phyloP scores from a whole-genome alignment of 2,888 invertebrate genomes.

The Galerucella pusilla region DNA sequence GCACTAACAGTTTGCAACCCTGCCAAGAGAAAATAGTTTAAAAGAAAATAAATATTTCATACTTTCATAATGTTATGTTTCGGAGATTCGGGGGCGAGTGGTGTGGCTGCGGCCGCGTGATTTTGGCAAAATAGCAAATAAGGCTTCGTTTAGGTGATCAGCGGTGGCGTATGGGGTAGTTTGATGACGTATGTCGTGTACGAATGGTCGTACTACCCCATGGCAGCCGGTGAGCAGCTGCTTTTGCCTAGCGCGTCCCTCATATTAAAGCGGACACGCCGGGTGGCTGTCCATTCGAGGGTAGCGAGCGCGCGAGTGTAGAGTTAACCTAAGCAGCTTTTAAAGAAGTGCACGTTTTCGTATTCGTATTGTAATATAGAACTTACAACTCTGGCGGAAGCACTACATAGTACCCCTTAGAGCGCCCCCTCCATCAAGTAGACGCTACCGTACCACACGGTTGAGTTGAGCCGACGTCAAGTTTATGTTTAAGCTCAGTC shows the following conservation, averaged over 20 bases:
- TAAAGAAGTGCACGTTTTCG: constrained; percentile 43
- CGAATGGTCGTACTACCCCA: constrained; percentile 50
- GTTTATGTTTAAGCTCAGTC: constrained; percentile 55
- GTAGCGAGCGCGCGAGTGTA: constrained; percentile 58
- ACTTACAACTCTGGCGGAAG: constrained; percentile 56
- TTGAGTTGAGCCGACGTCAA: constrained; percentile 52
- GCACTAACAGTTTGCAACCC: neutral
- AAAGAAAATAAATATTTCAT: neutral
- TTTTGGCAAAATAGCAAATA: constrained; percentile 36
- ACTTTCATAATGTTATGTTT: neutral
- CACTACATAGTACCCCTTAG: constrained; percentile 61
- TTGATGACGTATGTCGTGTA: constrained; percentile 53
- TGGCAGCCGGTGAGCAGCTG: constrained; percentile 56
- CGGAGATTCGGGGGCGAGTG: constrained; percentile 3
- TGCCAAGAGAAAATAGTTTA: neutral
- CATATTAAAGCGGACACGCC: constrained; percentile 61
- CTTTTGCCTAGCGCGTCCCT: constrained; percentile 52
- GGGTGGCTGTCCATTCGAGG: constrained; percentile 62
- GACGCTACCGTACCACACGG: constrained; percentile 62
- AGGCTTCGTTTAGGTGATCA: constrained; percentile 32
- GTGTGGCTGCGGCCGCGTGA: constrained; percentile 7
- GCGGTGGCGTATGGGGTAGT: constrained; percentile 54
- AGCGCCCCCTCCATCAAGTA: constrained; percentile 59
- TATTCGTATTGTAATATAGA: constrained; percentile 42
- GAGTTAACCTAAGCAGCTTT: constrained; percentile 41